A percentile compares a stretch with the other conserved stretches of the same genome.
These are phyloP conservation scores for Theristicus caerulescens DNA, from an alignment of 2,113 vertebrate genomes.

Conservation along the genomic window DNA sequence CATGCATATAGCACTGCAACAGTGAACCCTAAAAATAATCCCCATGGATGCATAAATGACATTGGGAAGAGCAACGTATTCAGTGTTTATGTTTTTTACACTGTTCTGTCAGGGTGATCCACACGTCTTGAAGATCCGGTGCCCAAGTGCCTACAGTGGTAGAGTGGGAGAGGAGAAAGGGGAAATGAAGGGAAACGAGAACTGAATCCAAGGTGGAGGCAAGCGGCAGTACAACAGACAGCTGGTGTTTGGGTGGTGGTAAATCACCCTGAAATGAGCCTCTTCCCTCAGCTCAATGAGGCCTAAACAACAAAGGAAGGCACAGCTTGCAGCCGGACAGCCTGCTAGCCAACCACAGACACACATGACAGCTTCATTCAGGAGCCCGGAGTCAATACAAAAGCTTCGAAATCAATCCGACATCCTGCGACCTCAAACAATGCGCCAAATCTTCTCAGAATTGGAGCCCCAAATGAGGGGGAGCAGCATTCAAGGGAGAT, in stretches of 20 bases:
- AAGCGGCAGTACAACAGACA: slow-evolving; percentile 85
- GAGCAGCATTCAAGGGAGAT: slow-evolving; percentile 81
- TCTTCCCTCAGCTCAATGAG: slow-evolving; percentile 85
- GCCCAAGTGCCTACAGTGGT: neutral
- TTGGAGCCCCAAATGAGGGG: slow-evolving; percentile 76
- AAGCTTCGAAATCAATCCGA: slow-evolving; percentile 85
- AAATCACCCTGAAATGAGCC: slow-evolving; percentile 97
- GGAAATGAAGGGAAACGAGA: neutral
- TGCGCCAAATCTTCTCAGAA: slow-evolving; percentile 82
- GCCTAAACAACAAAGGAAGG: slow-evolving; percentile 86
- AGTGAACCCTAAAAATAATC: neutral
- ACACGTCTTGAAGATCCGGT: neutral
- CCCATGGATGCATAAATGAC: neutral
- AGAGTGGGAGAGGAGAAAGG: neutral
- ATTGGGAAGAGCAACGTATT: neutral
- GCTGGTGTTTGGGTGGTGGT: slow-evolving; percentile 99
- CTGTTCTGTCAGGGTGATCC: neutral
- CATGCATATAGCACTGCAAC: neutral
- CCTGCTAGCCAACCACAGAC: slow-evolving; percentile 82
- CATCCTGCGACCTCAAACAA: slow-evolving; percentile 81
- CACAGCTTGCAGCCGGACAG: slow-evolving; percentile 87
- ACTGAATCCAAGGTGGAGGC: slow-evolving; percentile 60
- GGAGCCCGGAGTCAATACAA: slow-evolving; percentile 77
- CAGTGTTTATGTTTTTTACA: neutral
- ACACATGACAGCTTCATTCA: slow-evolving; percentile 87